Percentiles rank a stretch among this genome's conserved stretches.
Conservation (phyloP, 2,113 vertebrate species). For the Oreocharis arfaki region DNA sequence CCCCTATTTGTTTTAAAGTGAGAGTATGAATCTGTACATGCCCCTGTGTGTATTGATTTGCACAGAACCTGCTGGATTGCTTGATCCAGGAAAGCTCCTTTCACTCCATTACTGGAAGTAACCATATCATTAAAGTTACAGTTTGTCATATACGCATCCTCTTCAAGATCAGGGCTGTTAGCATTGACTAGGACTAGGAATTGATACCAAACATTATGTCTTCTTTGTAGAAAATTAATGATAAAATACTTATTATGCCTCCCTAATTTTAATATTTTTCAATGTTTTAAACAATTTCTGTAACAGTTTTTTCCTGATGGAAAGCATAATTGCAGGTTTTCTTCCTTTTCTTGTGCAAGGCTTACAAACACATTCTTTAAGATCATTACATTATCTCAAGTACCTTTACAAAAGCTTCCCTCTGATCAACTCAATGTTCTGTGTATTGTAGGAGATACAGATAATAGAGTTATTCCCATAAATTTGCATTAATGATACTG, state of each 20-base stretch:
- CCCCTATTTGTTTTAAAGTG: background rate
- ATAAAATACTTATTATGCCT: background rate
- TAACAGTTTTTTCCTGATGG: background rate
- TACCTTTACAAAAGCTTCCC: background rate
- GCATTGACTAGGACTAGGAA: background rate
- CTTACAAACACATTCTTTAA: constrained; percentile 9
- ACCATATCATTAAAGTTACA: background rate
- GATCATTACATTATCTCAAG: constrained; percentile 9
- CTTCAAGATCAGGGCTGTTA: background rate
- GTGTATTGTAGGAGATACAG: background rate
- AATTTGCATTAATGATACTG: constrained; percentile 29
- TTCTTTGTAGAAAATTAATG: background rate
- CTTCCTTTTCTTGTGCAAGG: background rate
- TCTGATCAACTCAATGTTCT: constrained; percentile 14
- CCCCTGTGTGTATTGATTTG: background rate
- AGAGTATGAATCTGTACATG: background rate
- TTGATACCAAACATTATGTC: background rate
- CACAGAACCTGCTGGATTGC: background rate
- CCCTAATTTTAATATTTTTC: background rate
- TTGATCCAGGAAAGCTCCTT: background rate
- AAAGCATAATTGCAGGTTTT: constrained; percentile 1
- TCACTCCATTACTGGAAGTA: background rate
- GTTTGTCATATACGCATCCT: background rate
- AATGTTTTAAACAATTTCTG: background rate
- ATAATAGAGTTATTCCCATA: constrained; percentile 18